A percentile compares a stretch with the other conserved stretches of the same genome.
Evolutionary conservation across 2,113 vertebrate species (phyloP).

Genomic region (Tragelaphus buxtoni): DNA sequence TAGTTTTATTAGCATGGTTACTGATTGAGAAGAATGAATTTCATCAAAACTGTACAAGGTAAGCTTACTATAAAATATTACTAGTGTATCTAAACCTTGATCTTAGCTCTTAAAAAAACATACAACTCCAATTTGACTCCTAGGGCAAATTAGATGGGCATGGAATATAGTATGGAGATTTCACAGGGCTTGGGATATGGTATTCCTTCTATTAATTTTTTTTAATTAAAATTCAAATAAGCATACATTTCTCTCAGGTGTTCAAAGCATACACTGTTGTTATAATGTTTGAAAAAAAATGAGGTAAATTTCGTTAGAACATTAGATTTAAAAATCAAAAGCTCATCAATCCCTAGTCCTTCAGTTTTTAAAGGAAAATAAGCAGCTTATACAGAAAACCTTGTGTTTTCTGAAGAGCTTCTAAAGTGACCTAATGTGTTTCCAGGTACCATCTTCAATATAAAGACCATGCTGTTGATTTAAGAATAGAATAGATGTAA

Average conservation of each 20-base stretch:
- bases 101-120: not conserved
- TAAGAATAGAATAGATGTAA: not conserved
- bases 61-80: not conserved
- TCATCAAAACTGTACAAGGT: not conserved
- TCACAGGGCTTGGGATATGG: not conserved
- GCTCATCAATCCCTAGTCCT: not conserved
- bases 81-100: not conserved
- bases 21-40: not conserved
- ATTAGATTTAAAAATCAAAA: not conserved
- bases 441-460: not conserved
- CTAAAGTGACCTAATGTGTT: not conserved
- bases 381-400: not conserved
- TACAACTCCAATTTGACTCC: not conserved
- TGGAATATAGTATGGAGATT: not conserved
- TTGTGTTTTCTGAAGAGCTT: not conserved
- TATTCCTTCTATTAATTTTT: not conserved
- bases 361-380: not conserved
- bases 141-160: not conserved
- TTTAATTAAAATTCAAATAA: conserved; percentile 12
- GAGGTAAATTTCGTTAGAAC: not conserved
- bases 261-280: not conserved
- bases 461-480: not conserved
- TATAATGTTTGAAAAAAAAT: not conserved
- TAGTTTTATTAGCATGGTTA: not conserved
- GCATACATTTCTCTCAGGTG: not conserved